A percentile compares a stretch with the other conserved stretches of the same genome.
Conservation (phyloP, 2,888 invertebrate genomes). For the Athripsodes cinereus region DNA sequence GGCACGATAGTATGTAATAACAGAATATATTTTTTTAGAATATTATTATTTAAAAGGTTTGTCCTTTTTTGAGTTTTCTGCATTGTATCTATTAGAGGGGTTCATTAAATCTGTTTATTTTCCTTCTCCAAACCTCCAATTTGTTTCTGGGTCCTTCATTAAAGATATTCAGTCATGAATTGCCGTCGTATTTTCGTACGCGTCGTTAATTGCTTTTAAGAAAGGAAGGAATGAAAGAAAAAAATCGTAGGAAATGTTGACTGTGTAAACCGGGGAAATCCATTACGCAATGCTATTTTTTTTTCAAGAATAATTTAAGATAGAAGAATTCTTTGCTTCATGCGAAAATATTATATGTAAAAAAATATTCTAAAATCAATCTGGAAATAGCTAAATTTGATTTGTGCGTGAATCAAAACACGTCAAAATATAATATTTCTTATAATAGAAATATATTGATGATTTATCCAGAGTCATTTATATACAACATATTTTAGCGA, state of each 20-base stretch:
- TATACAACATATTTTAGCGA: too few species aligned
- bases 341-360: too few species aligned
- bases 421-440: too few species aligned
- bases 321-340: too few species aligned
- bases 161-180: background rate
- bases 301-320: too few species aligned
- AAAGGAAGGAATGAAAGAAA: background rate
- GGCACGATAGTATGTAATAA: too few species aligned
- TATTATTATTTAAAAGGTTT: background rate
- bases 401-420: too few species aligned
- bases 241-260: background rate
- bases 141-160: background rate
- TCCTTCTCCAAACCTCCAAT: background rate
- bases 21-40: too few species aligned
- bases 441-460: too few species aligned
- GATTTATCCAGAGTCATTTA: too few species aligned
- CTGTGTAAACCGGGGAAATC: background rate
- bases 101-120: background rate
- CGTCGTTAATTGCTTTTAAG: background rate
- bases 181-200: background rate
- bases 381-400: too few species aligned
- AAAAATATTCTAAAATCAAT: too few species aligned
- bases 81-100: background rate
- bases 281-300: background rate
- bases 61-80: background rate